These are phyloP conservation scores for Acanthisitta chloris DNA, from an alignment of 2,113 vertebrate species.

Conservation along the genomic window DNA sequence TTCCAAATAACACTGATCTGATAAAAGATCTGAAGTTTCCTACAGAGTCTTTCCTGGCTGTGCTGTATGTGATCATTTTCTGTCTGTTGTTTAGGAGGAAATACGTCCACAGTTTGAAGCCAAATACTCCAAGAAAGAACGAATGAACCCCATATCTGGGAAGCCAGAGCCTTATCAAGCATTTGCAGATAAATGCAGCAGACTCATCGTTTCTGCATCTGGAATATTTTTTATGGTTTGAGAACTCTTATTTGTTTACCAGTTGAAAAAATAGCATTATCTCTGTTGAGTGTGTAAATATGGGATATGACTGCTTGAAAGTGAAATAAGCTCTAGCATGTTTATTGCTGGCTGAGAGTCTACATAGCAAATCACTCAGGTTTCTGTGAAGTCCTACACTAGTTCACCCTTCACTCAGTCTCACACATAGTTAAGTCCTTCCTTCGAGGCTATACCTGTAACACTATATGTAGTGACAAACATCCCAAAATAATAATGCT, in stretches of 20 bases:
- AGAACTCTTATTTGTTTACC: constrained; percentile 40
- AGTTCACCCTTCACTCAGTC: not conserved
- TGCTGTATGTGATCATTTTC: not conserved
- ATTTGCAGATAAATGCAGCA: constrained; percentile 93
- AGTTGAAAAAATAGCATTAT: not conserved
- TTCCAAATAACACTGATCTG: not conserved
- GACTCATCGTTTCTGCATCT: constrained; percentile 89
- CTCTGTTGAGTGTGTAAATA: not conserved
- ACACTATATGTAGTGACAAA: not conserved
- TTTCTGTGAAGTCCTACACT: not conserved
- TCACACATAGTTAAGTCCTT: not conserved
- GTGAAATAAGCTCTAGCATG: not conserved
- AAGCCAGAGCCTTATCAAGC: constrained; percentile 93
- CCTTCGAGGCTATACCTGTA: not conserved
- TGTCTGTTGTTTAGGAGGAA: constrained; percentile 83
- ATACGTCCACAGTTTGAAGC: constrained; percentile 95
- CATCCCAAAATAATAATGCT: not conserved
- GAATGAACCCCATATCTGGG: constrained; percentile 91
- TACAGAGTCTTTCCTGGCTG: not conserved
- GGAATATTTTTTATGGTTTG: constrained; percentile 97
- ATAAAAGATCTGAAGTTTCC: not conserved
- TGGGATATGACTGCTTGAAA: not conserved
- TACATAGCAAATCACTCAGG: not conserved
- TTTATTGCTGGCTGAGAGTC: not conserved
- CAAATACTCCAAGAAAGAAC: constrained; percentile 93